Base-by-base conservation (phyloP, 2,888 invertebrate species). In the Eledone cirrhosa region DNA sequence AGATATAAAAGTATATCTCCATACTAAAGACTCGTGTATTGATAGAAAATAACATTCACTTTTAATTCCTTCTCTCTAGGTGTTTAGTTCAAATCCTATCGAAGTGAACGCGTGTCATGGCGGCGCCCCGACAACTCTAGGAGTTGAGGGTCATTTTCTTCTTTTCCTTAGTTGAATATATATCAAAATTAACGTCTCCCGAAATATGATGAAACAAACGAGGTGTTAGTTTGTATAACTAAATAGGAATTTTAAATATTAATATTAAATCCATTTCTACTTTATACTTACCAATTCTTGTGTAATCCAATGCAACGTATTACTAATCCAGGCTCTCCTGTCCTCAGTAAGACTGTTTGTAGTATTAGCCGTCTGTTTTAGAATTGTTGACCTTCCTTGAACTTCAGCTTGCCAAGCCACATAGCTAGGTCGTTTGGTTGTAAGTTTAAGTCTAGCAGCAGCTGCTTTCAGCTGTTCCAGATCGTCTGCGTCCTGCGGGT, bases 301-400 rank as follows among this genome's bases (percentile, higher is more conserved):
- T 47, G 79, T 78, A n/a, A 83, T 63, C 83, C 83, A 83, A 1
- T 80, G 80, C 47, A 83, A 22, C 1, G 83, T 80, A 19, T 78
- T 59, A 47, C 80, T 80, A 33, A 83, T 82, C 48, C 80, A 74
- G 19, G 75, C 74, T 48, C 79, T 83, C 65, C 81, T 75, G 47
- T 82, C 83, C 24, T 59, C 59, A 2, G 83, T 83, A 33, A 83
- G 67, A n/a, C 72, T 67, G 22, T 53, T 19, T 1, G 27, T 19
- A 19, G n/a, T 31, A 19, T 48, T 27, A 29, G 14, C 8, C 19
- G 7, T 2, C 72, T 22, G 22, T 29, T 22, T 22, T 16, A 27
- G 76, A 48, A 29, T 24, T 33, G 41, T 24, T 14, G 76, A 27
- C 24, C 48, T 76, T 11, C 48, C n/a, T 29, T 48, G 48, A 24